These are phyloP conservation scores for Caranx melampygus DNA, from an alignment of 2,113 vertebrate genomes.

Conservation along the genomic window DNA sequence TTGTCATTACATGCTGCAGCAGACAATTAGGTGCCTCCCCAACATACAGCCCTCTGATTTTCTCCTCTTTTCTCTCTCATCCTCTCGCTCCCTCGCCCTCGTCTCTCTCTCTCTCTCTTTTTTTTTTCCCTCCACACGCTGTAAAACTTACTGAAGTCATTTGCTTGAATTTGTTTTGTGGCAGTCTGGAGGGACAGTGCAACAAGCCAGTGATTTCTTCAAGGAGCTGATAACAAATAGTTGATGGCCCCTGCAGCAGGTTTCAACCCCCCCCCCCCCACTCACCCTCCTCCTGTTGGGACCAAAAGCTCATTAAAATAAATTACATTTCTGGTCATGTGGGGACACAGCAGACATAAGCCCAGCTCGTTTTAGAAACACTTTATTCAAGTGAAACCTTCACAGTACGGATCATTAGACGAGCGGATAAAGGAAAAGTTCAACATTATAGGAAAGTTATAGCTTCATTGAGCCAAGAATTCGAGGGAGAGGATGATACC, in stretches of 20 bases:
- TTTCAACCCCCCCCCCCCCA: neutral
- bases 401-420: neutral
- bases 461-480: neutral
- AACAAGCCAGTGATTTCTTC: constrained; percentile 41
- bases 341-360: constrained; percentile 27
- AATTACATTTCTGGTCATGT: constrained; percentile 41
- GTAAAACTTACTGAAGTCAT: constrained; percentile 46
- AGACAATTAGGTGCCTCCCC: constrained; percentile 86
- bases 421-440: constrained; percentile 7
- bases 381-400: constrained; percentile 17
- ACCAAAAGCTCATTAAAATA: constrained; percentile 57
- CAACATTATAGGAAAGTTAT: neutral
- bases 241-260: constrained; percentile 32
- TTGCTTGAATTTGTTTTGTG: constrained; percentile 49
- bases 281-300: constrained; percentile 10
- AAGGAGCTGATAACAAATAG: constrained; percentile 38
- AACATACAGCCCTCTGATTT: constrained; percentile 56
- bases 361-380: constrained; percentile 12
- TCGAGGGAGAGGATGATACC: neutral
- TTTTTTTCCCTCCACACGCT: constrained; percentile 10
- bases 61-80: constrained; percentile 21
- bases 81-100: neutral
- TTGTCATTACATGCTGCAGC: constrained; percentile 85
- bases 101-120: neutral
- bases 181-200: constrained; percentile 23